Evolutionary conservation across 1,140 invertebrate species (phyloP).

Genomic region (Calephelis nemesis): DNA sequence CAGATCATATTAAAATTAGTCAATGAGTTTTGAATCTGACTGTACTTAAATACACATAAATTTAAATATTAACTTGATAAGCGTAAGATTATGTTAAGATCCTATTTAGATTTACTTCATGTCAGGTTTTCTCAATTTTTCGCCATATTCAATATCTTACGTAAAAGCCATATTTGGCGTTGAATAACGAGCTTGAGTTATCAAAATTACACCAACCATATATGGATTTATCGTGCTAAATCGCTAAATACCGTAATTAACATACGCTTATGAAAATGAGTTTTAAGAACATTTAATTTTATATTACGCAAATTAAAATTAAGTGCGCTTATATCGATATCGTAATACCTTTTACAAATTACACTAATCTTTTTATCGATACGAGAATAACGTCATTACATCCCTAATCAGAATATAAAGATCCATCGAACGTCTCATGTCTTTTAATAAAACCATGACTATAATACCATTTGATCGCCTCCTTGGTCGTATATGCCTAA

Average conservation of each 20-base stretch:
- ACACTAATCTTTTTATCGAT: neutral
- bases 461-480: too few relatives aligned
- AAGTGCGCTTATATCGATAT: too few relatives aligned
- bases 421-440: too few relatives aligned
- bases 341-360: too few relatives aligned
- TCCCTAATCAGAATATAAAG: too few relatives aligned
- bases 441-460: too few relatives aligned
- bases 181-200: slow-evolving; percentile 30
- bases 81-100: neutral
- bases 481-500: too few relatives aligned
- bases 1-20: too few relatives aligned
- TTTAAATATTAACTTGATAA: slow-evolving; percentile 3
- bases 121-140: slow-evolving; percentile 14
- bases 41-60: neutral
- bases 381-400: too few relatives aligned
- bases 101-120: slow-evolving; percentile 1
- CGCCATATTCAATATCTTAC: slow-evolving; percentile 20
- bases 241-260: slow-evolving; percentile 40
- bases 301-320: neutral
- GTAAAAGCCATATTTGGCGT: slow-evolving; percentile 17
- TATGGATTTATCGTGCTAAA: slow-evolving; percentile 42
- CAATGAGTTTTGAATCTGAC: too few relatives aligned
- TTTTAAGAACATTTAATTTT: slow-evolving; percentile 7
- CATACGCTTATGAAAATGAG: slow-evolving; percentile 17
- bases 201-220: slow-evolving; percentile 40